Base-by-base conservation (phyloP, 1,140 invertebrate species). In the Hydropsyche tenuis region DNA sequence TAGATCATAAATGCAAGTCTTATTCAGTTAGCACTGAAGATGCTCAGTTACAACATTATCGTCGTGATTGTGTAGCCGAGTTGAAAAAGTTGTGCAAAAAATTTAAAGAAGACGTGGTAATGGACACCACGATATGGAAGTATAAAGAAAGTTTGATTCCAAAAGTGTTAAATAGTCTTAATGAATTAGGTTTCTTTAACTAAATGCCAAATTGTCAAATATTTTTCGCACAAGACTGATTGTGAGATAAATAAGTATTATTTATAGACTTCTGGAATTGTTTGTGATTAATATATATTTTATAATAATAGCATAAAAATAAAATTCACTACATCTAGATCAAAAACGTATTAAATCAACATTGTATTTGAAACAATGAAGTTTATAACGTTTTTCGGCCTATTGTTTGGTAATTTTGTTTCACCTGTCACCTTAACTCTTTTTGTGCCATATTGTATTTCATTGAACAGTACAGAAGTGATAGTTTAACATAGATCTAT, bases 31-130 rank as follows among this genome's bases (percentile, higher is more conserved):
- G 93, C 74, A 93, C 91, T 0, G 85, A 88, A 53, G 90, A 94
- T 75, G 96, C 96, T 7, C 93, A 97, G 75, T 84, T 98, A 77
- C 94, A 97, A 81, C 96, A 98, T 81, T 98, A 97, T 83, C 88
- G 96, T 27, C 93, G 93, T 11, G 94, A 96, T 80, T 98, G 96
- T 82, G 94, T 96, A 11, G 94, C 91, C 70, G 94, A 93, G 12
- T 82, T 96, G 75, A 94, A 94, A 82, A 96, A 96, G 82, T 86
- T 88, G 25, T 97, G 95, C 84, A 88, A 90, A 16, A 91, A 95
- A 78, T 96, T 92, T 80, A 87, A 93, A 22, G 90, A 93, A 79
- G 90, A 93, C 75, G 93, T 92, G 22, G 88, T 95, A 18, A 87
- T 93, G 79, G 95, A 97, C 80, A 92, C 92, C 1, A 93, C 92